Percentiles rank a stretch among this genome's conserved stretches.
Conservation (phyloP, 2,113 vertebrate species). For the Synchiropus splendidus region DNA sequence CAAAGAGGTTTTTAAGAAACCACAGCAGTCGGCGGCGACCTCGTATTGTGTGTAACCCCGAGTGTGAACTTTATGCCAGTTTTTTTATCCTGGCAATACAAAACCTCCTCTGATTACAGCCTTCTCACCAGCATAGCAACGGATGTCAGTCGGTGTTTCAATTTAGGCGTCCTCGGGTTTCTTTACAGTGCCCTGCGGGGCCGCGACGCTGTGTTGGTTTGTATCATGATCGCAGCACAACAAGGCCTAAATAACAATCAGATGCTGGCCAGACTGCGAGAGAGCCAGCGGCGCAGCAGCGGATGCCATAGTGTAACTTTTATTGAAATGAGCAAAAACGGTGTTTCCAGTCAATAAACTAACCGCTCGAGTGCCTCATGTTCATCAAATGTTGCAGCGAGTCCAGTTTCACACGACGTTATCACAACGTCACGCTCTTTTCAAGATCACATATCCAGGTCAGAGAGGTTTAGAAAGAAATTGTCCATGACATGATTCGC, state of each 20-base stretch:
- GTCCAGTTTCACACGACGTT: slow-evolving; percentile 4
- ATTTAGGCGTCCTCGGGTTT: slow-evolving; percentile 58
- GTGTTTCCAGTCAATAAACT: slow-evolving; percentile 32
- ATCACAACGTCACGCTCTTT: no score
- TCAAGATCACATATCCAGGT: no score
- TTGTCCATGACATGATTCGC: no score
- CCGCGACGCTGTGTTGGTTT: slow-evolving; percentile 29
- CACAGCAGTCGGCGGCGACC: no score
- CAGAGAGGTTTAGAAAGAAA: no score
- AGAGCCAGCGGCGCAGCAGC: slow-evolving; percentile 12
- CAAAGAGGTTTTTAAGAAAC: no score
- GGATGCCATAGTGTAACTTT: slow-evolving; percentile 11
- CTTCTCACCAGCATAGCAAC: slow-evolving; percentile 36
- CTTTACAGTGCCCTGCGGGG: slow-evolving; percentile 35
- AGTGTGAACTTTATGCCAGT: slow-evolving; percentile 28
- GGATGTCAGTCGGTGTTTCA: slow-evolving; percentile 53
- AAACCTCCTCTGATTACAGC: slow-evolving; percentile 55
- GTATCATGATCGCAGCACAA: slow-evolving; percentile 56
- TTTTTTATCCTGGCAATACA: slow-evolving; percentile 22
- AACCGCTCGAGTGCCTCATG: slow-evolving; percentile 20
- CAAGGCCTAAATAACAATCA: slow-evolving; percentile 61
- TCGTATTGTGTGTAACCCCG: slow-evolving; percentile 14
- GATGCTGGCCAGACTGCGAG: slow-evolving; percentile 53
- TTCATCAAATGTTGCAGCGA: slow-evolving; percentile 1
- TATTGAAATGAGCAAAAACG: slow-evolving; percentile 28